A percentile compares a stretch with the other conserved stretches of the same genome.
phyloP scores from a whole-genome alignment of 2,797 vertebrate genomes.

The Brachyalestes nurse region DNA sequence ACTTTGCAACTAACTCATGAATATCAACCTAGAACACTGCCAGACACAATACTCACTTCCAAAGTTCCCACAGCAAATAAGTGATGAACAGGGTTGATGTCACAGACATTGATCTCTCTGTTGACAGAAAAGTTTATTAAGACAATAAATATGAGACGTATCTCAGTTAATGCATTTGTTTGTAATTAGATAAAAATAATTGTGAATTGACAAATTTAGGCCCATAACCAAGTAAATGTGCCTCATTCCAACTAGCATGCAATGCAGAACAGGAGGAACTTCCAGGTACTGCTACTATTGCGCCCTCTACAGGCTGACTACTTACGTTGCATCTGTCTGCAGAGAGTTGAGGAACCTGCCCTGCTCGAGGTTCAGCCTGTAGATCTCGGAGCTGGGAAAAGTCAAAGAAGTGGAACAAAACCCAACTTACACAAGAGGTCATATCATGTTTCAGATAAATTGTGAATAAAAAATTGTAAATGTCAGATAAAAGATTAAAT shows the following conservation, averaged over 20 bases:
- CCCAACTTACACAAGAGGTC: neutral
- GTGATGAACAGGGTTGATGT: slow-evolving; percentile 91
- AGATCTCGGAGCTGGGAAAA: slow-evolving; percentile 88
- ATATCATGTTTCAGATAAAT: neutral
- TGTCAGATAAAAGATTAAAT: neutral
- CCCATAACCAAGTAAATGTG: too few species aligned
- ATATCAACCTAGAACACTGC: neutral
- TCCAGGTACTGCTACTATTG: too few species aligned
- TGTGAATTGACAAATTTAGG: neutral
- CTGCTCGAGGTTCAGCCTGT: slow-evolving; percentile 93
- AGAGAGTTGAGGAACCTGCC: slow-evolving; percentile 93
- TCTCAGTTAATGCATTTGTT: neutral
- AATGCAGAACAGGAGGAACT: neutral
- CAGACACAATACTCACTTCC: slow-evolving; percentile 80
- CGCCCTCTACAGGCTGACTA: slow-evolving; percentile 56
- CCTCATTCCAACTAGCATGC: neutral
- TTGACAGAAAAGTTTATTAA: slow-evolving; percentile 20
- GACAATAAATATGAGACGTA: neutral
- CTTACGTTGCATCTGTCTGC: slow-evolving; percentile 92
- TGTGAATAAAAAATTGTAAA: neutral
- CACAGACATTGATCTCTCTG: slow-evolving; percentile 93
- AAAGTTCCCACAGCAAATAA: slow-evolving; percentile 90
- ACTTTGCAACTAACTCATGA: neutral
- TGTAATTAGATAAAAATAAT: neutral
- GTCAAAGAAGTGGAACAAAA: slow-evolving; percentile 15